A percentile compares a stretch with the other conserved stretches of the same genome.
These are phyloP conservation scores for Calameuta pallipes DNA, from an alignment of 2,888 invertebrate genomes.

Conservation along the genomic window DNA sequence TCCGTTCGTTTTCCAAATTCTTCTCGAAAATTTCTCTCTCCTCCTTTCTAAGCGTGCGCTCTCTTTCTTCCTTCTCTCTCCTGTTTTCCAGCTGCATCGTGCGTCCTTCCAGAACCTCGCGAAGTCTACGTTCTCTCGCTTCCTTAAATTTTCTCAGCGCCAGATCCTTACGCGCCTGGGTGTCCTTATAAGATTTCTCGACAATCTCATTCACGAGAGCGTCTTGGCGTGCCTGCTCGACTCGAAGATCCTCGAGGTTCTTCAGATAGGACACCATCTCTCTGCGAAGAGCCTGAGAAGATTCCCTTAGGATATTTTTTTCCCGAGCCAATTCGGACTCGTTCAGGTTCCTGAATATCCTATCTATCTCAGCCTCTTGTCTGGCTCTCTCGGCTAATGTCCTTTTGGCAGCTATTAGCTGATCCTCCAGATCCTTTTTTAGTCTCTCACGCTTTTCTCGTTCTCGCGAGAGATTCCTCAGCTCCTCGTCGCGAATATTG, in stretches of 20 bases:
- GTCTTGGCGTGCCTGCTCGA: slow-evolving; percentile 37
- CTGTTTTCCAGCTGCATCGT: slow-evolving; percentile 41
- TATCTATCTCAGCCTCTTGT: slow-evolving; percentile 43
- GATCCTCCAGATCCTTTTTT: slow-evolving; percentile 50
- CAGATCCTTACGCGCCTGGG: slow-evolving; percentile 29
- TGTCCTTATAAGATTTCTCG: slow-evolving; percentile 30
- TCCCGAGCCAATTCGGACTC: slow-evolving; percentile 44
- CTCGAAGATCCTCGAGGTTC: slow-evolving; percentile 45
- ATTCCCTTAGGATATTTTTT: slow-evolving; percentile 26
- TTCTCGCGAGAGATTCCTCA: slow-evolving; percentile 35
- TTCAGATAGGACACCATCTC: slow-evolving; percentile 49
- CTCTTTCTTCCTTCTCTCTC: slow-evolving; percentile 25
- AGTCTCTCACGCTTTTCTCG: slow-evolving; percentile 37
- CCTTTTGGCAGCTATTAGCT: slow-evolving; percentile 39
- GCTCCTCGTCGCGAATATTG: slow-evolving; percentile 39
- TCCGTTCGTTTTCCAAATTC: slow-evolving; percentile 35
- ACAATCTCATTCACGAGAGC: slow-evolving; percentile 40
- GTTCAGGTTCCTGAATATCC: slow-evolving; percentile 29
- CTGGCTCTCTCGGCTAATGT: slow-evolving; percentile 40
- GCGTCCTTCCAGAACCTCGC: slow-evolving; percentile 39
- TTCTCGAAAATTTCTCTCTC: slow-evolving; percentile 34
- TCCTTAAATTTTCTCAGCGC: slow-evolving; percentile 35
- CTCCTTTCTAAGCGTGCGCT: slow-evolving; percentile 23
- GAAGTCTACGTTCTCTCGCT: slow-evolving; percentile 27
- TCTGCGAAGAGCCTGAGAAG: slow-evolving; percentile 38